Evolutionary conservation across 2,113 vertebrate genomes (phyloP).

Genomic region (Chaenocephalus aceratus): DNA sequence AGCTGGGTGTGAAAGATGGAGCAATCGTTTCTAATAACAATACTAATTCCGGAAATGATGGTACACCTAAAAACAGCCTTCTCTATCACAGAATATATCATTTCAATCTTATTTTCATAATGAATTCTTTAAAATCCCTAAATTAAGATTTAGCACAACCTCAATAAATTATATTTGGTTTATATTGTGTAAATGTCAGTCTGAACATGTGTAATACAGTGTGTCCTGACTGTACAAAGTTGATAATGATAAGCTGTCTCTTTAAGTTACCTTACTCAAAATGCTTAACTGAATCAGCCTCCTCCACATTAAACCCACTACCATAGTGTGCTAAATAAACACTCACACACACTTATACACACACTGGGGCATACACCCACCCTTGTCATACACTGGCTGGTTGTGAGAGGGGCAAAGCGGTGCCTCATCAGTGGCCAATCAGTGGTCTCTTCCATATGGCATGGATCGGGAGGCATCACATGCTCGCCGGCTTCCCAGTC

Average conservation of each 20-base stretch:
- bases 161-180: not conserved
- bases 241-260: slow-evolving; percentile 35
- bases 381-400: slow-evolving; percentile 87
- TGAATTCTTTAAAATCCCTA: too few species aligned
- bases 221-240: slow-evolving; percentile 29
- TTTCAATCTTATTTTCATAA: too few species aligned
- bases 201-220: slow-evolving; percentile 11
- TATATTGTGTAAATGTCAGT: not conserved
- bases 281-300: slow-evolving; percentile 37
- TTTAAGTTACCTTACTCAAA: slow-evolving; percentile 36
- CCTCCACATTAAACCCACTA: slow-evolving; percentile 3
- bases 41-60: too few species aligned
- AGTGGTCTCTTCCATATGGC: slow-evolving; percentile 97
- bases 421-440: slow-evolving; percentile 94
- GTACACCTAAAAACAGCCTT: too few species aligned
- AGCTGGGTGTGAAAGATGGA: too few species aligned
- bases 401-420: slow-evolving; percentile 90
- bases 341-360: slow-evolving; percentile 19
- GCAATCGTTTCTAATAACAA: too few species aligned
- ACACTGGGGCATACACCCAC: slow-evolving; percentile 65
- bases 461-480: slow-evolving; percentile 95
- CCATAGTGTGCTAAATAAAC: not conserved
- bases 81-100: too few species aligned
- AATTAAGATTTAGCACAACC: not conserved
- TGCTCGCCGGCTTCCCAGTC: slow-evolving; percentile 92